Percentiles rank a stretch among this genome's conserved stretches.
Evolutionary conservation across 2,888 invertebrate species (phyloP).

Genomic region (Drosophila prostipennis): DNA sequence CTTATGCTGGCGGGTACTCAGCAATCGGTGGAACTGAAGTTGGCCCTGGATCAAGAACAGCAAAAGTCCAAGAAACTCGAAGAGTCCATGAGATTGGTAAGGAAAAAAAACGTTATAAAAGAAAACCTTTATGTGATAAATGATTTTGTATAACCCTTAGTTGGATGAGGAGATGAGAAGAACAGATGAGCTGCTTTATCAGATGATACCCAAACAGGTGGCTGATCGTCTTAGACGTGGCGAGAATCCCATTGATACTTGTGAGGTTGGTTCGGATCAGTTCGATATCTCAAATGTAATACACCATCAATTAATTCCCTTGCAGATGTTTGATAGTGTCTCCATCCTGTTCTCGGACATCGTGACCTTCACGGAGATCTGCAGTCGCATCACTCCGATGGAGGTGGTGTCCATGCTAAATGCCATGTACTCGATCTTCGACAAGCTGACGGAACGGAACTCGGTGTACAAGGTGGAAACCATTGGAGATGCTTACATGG

Average conservation of each 20-base stretch:
- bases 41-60: slow-evolving; percentile 98
- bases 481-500: slow-evolving; percentile 99
- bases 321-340: slow-evolving; percentile 97
- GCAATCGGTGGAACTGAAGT: slow-evolving; percentile 97
- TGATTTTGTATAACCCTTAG: slow-evolving; percentile 79
- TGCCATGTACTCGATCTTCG: slow-evolving; percentile 98
- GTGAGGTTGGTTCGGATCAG: slow-evolving; percentile 88
- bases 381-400: slow-evolving; percentile 97
- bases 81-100: slow-evolving; percentile 92
- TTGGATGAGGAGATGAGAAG: slow-evolving; percentile 97
- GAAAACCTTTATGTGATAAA: too few relatives aligned
- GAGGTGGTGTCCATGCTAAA: slow-evolving; percentile 99
- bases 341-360: slow-evolving; percentile 99
- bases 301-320: slow-evolving; percentile 14
- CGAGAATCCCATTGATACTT: slow-evolving; percentile 98
- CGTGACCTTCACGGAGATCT: slow-evolving; percentile 98
- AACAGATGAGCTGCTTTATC: slow-evolving; percentile 97
- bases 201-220: slow-evolving; percentile 99
- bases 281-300: neutral
- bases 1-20: slow-evolving; percentile 98
- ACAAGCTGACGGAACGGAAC: slow-evolving; percentile 95
- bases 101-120: too few relatives aligned
- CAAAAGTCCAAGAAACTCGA: slow-evolving; percentile 98
- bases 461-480: slow-evolving; percentile 99
- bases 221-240: slow-evolving; percentile 96